phyloP scores from a whole-genome alignment of 2,113 vertebrate genomes.

The Pterocles gutturalis region DNA sequence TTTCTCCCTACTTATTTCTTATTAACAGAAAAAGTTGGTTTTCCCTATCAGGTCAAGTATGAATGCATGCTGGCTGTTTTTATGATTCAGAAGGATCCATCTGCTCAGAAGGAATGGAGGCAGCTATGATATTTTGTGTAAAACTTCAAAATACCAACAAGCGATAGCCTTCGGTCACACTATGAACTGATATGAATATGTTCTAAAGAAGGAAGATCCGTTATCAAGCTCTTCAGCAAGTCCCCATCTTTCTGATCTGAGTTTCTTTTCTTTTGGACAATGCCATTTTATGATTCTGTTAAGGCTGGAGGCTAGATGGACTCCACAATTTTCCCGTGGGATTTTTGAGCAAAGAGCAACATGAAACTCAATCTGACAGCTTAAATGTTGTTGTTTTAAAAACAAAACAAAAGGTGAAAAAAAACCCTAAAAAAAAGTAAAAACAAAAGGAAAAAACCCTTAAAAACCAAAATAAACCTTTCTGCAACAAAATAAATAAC shows the following conservation, averaged over 20 bases:
- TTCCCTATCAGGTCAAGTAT: not conserved
- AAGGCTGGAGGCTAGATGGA: not conserved
- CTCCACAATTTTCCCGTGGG: not conserved
- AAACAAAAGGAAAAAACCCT: not conserved
- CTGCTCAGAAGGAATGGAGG: not conserved
- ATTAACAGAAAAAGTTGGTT: not conserved
- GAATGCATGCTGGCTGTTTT: not conserved
- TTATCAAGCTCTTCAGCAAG: constrained; percentile 23
- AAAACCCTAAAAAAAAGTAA: not conserved
- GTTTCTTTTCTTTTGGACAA: constrained; percentile 18
- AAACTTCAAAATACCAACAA: not conserved
- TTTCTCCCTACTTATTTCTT: not conserved
- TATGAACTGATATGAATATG: not conserved
- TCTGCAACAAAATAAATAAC: not conserved
- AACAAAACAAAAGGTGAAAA: accelerated
- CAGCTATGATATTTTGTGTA: not conserved
- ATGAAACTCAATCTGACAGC: constrained; percentile 5
- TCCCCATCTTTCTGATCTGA: not conserved
- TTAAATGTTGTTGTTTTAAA: not conserved
- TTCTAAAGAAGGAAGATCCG: not conserved
- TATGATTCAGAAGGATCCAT: not conserved
- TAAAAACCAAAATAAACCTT: not conserved
- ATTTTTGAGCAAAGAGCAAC: constrained; percentile 54
- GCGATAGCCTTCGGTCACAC: not conserved
- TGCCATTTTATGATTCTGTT: constrained; percentile 14